A percentile compares a stretch with the other conserved stretches of the same genome.
Conservation (phyloP, 2,797 vertebrate genomes). For the Hylomyscus alleni region DNA sequence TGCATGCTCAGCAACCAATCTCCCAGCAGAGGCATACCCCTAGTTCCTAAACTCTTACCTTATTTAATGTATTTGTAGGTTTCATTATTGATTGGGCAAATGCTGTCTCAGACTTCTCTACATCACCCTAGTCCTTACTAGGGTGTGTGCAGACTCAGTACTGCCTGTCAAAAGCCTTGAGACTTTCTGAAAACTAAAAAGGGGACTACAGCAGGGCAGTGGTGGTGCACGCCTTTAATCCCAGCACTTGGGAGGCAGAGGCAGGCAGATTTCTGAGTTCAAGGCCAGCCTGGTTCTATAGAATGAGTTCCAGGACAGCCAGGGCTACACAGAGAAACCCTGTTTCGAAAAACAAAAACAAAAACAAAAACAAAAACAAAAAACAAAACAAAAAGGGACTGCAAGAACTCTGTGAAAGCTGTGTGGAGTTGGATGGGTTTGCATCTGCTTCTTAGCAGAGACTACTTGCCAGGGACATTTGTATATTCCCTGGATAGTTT, state of each 20-base stretch:
- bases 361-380: too few species aligned
- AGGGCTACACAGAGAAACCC: too few species aligned
- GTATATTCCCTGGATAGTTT: conserved; percentile 2
- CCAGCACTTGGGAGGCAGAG: too few species aligned
- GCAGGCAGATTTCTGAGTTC: too few species aligned
- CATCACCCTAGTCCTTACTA: neutral
- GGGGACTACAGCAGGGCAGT: too few species aligned
- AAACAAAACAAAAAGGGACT: too few species aligned
- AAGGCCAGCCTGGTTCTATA: too few species aligned
- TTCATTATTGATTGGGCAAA: conserved; percentile 48
- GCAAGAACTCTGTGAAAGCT: conserved; percentile 33
- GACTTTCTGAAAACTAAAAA: conserved; percentile 22
- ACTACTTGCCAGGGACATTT: conserved; percentile 18
- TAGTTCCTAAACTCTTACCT: neutral
- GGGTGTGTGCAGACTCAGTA: neutral
- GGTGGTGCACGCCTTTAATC: too few species aligned
- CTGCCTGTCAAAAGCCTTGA: conserved; percentile 26
- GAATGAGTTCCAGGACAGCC: too few species aligned
- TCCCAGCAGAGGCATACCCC: neutral
- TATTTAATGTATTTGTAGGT: conserved; percentile 45
- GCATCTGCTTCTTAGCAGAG: neutral
- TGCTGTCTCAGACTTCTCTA: neutral
- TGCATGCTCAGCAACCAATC: neutral
- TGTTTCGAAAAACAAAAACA: too few species aligned
- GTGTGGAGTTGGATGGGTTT: conserved; percentile 36